Base-by-base conservation (phyloP, 2,113 vertebrate species). In the Hypocryptadius cinnamomeus region DNA sequence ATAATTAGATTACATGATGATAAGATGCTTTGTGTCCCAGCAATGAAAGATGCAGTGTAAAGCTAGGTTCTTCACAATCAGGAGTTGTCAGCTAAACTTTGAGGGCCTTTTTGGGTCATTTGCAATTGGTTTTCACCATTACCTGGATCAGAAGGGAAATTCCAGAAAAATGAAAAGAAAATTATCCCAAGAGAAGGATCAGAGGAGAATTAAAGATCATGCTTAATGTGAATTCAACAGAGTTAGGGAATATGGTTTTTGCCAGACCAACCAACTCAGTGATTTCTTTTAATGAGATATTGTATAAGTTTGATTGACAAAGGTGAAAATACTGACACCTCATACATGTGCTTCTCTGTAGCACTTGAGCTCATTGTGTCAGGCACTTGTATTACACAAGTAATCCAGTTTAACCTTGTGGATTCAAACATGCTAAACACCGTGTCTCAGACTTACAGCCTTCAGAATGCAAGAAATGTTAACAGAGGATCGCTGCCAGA, bases 371-470 rank as follows among this genome's bases (percentile, higher is more conserved):
- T 89, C 13, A 30, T 68, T 51, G 35, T 78, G 25, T 27, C 40
- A 60, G 57, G 22, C 53, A 45, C 15, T 82, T 90, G 31, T 48
- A 9, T 57, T 16, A 23, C 70, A 27, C 85, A 94, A 30, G 5
- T 11, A 24, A 66, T 53, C 19, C 53, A 60, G 24, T 40, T 82
- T 64, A 88, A 11, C 17, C 37, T 57, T 47, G 40, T 45, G 37
- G 37, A 15, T 21, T 56, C 61, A 77, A 42, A 40, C 0, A 1
- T 3, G 0, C 16, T 51, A 13, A 82, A 14, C 45, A 28, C 5
- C 0, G 0, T 10, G 13, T 44, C 40, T 82, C 53, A 65, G 35
- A n/a, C 11, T 33, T n/a, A 5, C 0, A 1, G 51, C n/a, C 23
- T 59, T 74, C 19, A 21, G 33, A 54, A 33, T 5, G 45, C 23